Percentiles rank a stretch among this genome's conserved stretches.
Evolutionary conservation across 2,888 invertebrate genomes (phyloP).

Genomic region (Chymomyza amoena): DNA sequence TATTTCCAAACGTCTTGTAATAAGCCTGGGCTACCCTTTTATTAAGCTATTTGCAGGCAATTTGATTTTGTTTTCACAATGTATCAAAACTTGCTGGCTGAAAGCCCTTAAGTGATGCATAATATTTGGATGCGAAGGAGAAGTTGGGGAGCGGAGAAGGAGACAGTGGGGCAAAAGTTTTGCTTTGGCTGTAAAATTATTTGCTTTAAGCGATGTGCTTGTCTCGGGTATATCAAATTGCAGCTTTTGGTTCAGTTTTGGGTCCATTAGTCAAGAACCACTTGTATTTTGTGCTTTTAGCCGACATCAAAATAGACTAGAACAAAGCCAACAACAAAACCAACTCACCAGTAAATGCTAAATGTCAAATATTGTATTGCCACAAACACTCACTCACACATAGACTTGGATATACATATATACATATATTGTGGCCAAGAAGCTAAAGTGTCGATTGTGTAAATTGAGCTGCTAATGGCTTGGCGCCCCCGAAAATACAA

Average conservation of each 20-base stretch:
- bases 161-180: neutral
- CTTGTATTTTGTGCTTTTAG: conserved; percentile 59
- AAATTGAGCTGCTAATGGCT: conserved; percentile 71
- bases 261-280: conserved; percentile 62
- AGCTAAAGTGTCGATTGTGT: conserved; percentile 43
- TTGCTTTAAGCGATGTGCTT: conserved; percentile 3
- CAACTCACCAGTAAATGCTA: conserved; percentile 33
- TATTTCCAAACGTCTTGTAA: conserved; percentile 11
- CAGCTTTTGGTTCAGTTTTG: conserved; percentile 38
- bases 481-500: conserved; percentile 22
- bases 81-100: conserved; percentile 27
- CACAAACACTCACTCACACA: conserved; percentile 25
- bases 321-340: conserved; percentile 22
- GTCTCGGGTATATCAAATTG: conserved; percentile 54
- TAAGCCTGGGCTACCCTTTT: conserved; percentile 37
- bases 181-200: neutral
- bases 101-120: neutral
- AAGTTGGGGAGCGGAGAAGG: neutral
- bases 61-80: conserved; percentile 54
- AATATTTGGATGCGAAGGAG: neutral
- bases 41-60: conserved; percentile 63
- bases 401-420: conserved; percentile 5
- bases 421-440: conserved; percentile 20
- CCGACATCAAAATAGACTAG: conserved; percentile 2
- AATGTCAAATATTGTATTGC: conserved; percentile 64